Evolutionary conservation across 2,888 invertebrate species (phyloP), one percentile per base, ranked within the genome.

Genomic region (Ommatoiulus sabulosus): DNA sequence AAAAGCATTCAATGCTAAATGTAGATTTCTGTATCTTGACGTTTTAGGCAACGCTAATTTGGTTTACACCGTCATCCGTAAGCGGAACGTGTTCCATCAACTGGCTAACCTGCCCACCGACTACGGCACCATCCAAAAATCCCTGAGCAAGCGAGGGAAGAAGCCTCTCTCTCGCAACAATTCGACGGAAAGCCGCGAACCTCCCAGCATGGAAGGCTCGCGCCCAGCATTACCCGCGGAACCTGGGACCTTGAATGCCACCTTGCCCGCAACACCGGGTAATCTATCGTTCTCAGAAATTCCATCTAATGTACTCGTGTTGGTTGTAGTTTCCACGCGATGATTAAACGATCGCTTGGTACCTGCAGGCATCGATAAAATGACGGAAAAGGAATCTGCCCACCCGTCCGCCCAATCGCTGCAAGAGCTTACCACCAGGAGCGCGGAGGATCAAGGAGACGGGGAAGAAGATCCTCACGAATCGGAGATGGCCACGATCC

Each of bases 21-120:
- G 35, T 35, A 35, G 35, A 35, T 35, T 35, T 35, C 35, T 35
- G 35, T 2, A 35, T 35, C 35, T 35, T 35, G 35, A 35, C 35
- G 2, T 35, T 91, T 46, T 91, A 96, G 97, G 97, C n/a, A 99
- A 99, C 93, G 97, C 99, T 1, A 99, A 99, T 94, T 94, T 99
- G 91, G 98, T 99, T 46, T 99, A 99, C 93, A 99, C 99, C 0
- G 99, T 99, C 90, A 99, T 99, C 91, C 95, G 99, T 88, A 99
- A 99, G 93, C 95, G 99, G n/a, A 97, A 97, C 92, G 98, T 99
- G 89, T 99, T 99, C 93, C 99, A 99, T 93, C 96, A 97, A 90
- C 94, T 99, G 91, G 98, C 99, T n/a, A 99, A 99, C 93, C 93
- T 99, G 90, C 98, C 99, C 8, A 96, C 97, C 89, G 99, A 99